phyloP scores from a whole-genome alignment of 2,888 invertebrate species.

The Imbricaverruca yamaguchii region DNA sequence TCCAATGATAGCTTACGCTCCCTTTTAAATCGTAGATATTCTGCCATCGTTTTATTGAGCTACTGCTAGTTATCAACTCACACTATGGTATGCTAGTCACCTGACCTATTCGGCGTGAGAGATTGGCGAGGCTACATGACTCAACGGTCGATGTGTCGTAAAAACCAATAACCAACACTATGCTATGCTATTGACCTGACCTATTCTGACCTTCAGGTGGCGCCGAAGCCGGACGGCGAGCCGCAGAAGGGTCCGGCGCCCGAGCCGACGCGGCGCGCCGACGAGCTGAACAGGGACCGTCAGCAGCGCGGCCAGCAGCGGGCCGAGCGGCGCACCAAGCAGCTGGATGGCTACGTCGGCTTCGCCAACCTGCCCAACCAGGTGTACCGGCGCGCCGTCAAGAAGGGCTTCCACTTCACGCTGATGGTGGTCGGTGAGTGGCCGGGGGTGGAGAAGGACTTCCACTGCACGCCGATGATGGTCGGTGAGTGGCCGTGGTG shows the following conservation, averaged over 20 bases:
- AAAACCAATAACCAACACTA: too few relatives aligned
- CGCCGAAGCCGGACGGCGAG: neutral
- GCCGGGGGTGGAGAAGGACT: neutral
- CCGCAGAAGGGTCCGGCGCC: neutral
- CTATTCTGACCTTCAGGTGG: neutral
- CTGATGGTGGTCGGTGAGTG: conserved; percentile 88
- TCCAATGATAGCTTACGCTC: too few relatives aligned
- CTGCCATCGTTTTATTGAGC: too few relatives aligned
- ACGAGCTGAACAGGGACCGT: neutral
- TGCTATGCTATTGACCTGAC: too few relatives aligned
- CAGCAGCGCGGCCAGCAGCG: neutral
- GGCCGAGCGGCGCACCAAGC: conserved; percentile 40
- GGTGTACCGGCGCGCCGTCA: conserved; percentile 89
- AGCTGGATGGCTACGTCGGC: conserved; percentile 87
- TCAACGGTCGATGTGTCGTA: too few relatives aligned
- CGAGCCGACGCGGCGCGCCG: neutral
- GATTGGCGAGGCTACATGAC: too few relatives aligned
- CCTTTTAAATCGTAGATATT: too few relatives aligned
- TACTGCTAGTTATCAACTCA: too few relatives aligned
- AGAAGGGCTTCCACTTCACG: conserved; percentile 92
- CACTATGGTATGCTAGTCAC: too few relatives aligned
- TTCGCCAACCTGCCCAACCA: conserved; percentile 94
- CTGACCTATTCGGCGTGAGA: too few relatives aligned
- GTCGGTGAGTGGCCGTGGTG: conserved; percentile 48
- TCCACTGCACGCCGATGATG: too few relatives aligned